Base-by-base conservation (phyloP, 2,888 invertebrate species). In the Macaria notata region DNA sequence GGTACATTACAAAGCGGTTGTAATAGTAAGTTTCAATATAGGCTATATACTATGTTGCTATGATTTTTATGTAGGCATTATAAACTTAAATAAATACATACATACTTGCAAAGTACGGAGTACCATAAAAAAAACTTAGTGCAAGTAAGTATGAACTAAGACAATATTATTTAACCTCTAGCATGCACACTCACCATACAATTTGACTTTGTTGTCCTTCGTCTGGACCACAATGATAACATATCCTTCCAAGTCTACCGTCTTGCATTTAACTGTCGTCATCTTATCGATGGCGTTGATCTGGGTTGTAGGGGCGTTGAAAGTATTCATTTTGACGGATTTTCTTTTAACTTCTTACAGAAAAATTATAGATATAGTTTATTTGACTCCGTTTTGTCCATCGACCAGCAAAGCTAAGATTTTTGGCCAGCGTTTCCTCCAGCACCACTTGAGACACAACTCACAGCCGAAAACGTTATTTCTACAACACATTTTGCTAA, bases 141-240 rank as follows among this genome's bases (percentile, higher is more conserved):
- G 19, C 19, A 19, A 19, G 19, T 19, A 19, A 19, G 19, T 19
- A 19, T 19, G 19, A 19, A 19, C 19, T 19, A 19, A 19, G 19
- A 19, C 19, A 19, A 19, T 2, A 19, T 19, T 19, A 19, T 19
- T 19, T 19, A 36, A 36, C 7, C 33, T 36, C 7, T 36, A 36
- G 7, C 4, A 36, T 2, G 33, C 4, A 36, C 41, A 83, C 90
- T 87, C 86, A 96, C 97, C 98, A 83, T 98, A 98, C 68, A 98
- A 92, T 92, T 98, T 98, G 77, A 97, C 96, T 92, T 97, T 97
- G 86, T 97, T 97, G 89, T 98, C 98, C 87, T 96, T 96, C 79
- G 97, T 97, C 92, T 98, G 97, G 71, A 97, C 97, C 83, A 98
- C 93, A 82, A 98, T 97, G 84, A 98, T 98, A 82, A 98, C 97